Percentiles rank a stretch among this genome's conserved stretches.
Conservation (phyloP, 1,140 invertebrate genomes). For the Trissolcus basalis region DNA sequence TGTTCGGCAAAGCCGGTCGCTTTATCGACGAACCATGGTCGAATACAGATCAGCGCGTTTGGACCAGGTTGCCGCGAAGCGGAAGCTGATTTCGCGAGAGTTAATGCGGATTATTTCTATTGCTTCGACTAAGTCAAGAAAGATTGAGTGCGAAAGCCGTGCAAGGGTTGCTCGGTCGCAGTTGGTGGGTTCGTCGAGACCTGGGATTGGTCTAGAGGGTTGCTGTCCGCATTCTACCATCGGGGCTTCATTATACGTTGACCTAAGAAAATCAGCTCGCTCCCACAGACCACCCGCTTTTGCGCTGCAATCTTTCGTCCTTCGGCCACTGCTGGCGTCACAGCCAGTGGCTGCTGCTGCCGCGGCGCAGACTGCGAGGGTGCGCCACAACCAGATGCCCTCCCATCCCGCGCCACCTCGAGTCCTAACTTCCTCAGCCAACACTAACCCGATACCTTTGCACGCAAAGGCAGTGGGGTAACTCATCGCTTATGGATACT, state of each 20-base stretch:
- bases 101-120: slow-evolving; percentile 37
- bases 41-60: slow-evolving; percentile 26
- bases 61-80: background rate
- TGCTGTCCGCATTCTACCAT: slow-evolving; percentile 59
- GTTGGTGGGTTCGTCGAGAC: slow-evolving; percentile 56
- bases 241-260: slow-evolving; percentile 75
- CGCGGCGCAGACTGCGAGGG: slow-evolving; percentile 55
- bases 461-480: slow-evolving; percentile 62
- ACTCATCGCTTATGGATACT: slow-evolving; percentile 77
- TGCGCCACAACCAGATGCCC: slow-evolving; percentile 71
- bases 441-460: slow-evolving; percentile 49
- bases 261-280: slow-evolving; percentile 76
- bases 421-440: slow-evolving; percentile 43
- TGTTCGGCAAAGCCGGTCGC: slow-evolving; percentile 20
- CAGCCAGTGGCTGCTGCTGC: slow-evolving; percentile 54
- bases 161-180: slow-evolving; percentile 55
- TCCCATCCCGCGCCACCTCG: slow-evolving; percentile 57
- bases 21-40: slow-evolving; percentile 18
- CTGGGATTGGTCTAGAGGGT: slow-evolving; percentile 65
- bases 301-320: slow-evolving; percentile 58
- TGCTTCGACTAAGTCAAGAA: slow-evolving; percentile 21
- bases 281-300: slow-evolving; percentile 57
- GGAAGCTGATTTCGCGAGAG: slow-evolving; percentile 1
- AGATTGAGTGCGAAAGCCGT: slow-evolving; percentile 50
- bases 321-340: slow-evolving; percentile 60